A percentile compares a stretch with the other conserved stretches of the same genome.
Conservation (phyloP, 1,140 invertebrate genomes). For the Drosophila suzukii region DNA sequence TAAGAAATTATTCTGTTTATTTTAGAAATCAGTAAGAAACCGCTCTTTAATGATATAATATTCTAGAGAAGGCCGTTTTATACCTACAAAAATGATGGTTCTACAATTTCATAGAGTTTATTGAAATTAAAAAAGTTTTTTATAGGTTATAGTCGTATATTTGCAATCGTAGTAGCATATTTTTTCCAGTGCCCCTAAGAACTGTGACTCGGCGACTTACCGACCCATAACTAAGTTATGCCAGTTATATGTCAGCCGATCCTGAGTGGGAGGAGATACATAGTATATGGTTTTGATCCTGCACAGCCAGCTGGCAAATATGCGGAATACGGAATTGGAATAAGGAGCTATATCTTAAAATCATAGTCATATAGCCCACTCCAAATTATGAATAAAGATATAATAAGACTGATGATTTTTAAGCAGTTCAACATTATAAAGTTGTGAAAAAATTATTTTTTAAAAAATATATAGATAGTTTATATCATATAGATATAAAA, state of each 20-base stretch:
- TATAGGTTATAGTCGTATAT: not conserved
- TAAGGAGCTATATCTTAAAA: not conserved
- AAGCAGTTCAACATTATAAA: no score
- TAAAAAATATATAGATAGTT: no score
- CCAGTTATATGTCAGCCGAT: conserved; percentile 23
- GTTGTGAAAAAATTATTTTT: no score
- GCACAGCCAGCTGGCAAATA: conserved; percentile 25
- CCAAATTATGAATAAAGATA: no score
- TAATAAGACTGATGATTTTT: no score
- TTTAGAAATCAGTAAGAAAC: not conserved
- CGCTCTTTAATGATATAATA: not conserved
- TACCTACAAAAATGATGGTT: no score
- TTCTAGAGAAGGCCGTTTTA: no score
- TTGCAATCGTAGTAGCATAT: not conserved
- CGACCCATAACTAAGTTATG: conserved; percentile 68
- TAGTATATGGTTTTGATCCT: conserved; percentile 10
- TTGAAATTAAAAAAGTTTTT: not conserved
- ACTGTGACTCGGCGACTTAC: conserved; percentile 8
- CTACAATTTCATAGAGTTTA: not conserved
- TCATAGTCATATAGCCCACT: not conserved
- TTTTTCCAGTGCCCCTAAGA: conserved; percentile 11
- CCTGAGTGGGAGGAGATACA: conserved; percentile 9
- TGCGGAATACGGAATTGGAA: not conserved
- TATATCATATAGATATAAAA: no score
- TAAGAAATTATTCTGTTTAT: not conserved